Base-by-base conservation (phyloP, 1,140 invertebrate species). In the Diorhabda sublineata region DNA sequence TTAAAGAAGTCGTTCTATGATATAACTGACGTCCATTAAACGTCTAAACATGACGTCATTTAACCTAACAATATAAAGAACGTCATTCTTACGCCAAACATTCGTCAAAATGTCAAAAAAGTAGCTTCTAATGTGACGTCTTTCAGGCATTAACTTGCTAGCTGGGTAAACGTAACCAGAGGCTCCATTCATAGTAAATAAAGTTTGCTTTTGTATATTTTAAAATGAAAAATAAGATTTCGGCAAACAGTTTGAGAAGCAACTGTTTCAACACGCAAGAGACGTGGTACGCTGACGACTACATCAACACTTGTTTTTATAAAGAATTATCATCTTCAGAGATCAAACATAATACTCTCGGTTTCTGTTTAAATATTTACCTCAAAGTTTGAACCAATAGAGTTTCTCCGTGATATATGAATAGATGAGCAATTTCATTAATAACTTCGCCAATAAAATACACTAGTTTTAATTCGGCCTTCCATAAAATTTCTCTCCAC, bases 381-480 rank as follows among this genome's bases (percentile, higher is more conserved):
- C 71, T 74, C 69, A 81, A 75, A 43, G 74, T 78, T 45, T 78
- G 61, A 45, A 58, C 71, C 58, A 80, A 70, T n/a, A 79, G 62
- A 42, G 69, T 63, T 45, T 78, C 77, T 43, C 79, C 79, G 62
- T 76, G 75, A 66, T 75, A 73, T 60, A 79, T 70, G 73, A 75
- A 81, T 6, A 79, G 61, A 72, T 65, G 71, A 26, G 70, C 68
- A 5, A 78, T 76, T 61, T 79, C 73, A n/a, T 58, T 72, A 44
- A 81, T 73, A 26, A 80, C 69, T 63, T 76, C 72, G 70, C 77
- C 73, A 45, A 80, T 63, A 58, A 78, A 73, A 69, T 75, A 81
- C 41, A 71, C 77, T 4, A 81, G 64, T 70, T 79, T 78, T 59
- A 79, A 45, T 73, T 79, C 78, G 8, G 72, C 61, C 74, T 75